These are phyloP conservation scores for Hemicentrotus pulcherrimus DNA, from an alignment of 35 echinoderm and acorn worm genomes.

Conservation along the genomic window DNA sequence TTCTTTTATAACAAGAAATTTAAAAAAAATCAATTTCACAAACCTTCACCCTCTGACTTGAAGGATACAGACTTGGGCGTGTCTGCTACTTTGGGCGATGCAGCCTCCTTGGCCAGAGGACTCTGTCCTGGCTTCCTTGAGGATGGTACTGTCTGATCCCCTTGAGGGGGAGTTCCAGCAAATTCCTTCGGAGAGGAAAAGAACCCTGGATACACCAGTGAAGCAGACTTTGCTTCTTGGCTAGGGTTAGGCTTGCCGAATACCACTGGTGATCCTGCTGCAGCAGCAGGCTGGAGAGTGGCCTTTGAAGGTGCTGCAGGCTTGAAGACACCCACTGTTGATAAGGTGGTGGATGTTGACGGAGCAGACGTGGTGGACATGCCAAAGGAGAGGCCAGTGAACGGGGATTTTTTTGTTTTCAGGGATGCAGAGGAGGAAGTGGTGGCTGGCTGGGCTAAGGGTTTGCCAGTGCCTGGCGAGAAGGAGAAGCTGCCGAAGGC, in stretches of 20 bases:
- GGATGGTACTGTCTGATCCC: neutral
- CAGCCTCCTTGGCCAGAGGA: constrained; percentile 16
- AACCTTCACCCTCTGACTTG: constrained; percentile 5
- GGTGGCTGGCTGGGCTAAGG: constrained; percentile 33
- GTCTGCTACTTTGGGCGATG: neutral
- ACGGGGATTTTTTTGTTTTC: no score
- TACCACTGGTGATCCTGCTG: neutral
- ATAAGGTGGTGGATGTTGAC: neutral
- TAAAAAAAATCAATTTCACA: neutral
- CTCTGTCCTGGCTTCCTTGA: constrained; percentile 66
- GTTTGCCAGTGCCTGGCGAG: constrained; percentile 26
- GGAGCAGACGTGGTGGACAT: neutral
- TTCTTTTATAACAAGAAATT: no score
- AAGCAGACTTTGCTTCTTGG: constrained; percentile 15
- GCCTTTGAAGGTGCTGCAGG: neutral
- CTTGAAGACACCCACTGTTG: constrained; percentile 15
- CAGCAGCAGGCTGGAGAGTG: neutral
- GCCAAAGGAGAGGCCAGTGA: constrained; percentile 69
- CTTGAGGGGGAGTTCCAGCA: neutral
- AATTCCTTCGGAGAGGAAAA: constrained; percentile 23
- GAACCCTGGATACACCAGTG: constrained; percentile 51
- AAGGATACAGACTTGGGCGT: constrained; percentile 30
- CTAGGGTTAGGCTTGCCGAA: neutral
- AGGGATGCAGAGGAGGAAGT: constrained; percentile 41
- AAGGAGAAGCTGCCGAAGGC: constrained; percentile 36